phyloP scores from a whole-genome alignment of 2,113 vertebrate genomes.

The Terrapene triunguis region DNA sequence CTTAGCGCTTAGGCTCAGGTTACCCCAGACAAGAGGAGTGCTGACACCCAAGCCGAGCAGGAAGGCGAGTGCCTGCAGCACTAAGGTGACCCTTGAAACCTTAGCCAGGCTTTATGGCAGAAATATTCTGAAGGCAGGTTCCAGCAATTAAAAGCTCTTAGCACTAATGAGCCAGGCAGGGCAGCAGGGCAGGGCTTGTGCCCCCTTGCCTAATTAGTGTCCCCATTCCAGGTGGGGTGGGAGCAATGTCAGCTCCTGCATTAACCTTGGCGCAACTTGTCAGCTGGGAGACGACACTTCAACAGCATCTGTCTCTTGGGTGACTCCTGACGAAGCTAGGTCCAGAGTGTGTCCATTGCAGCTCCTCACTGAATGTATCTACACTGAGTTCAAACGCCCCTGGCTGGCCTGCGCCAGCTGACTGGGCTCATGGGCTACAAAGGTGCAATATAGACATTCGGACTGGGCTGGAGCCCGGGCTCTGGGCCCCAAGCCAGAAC shows the following conservation, averaged over 20 bases:
- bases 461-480: not conserved
- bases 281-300: not conserved
- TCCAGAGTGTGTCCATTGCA: not conserved
- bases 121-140: not conserved
- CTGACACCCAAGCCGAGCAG: not conserved
- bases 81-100: conserved; percentile 40
- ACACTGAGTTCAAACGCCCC: not conserved
- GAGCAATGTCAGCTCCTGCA: not conserved
- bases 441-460: not conserved
- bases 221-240: not conserved
- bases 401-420: not conserved
- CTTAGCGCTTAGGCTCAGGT: not conserved
- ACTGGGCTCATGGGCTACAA: not conserved
- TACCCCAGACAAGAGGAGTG: not conserved
- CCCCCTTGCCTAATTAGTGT: not conserved
- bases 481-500: not conserved
- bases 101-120: not conserved
- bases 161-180: not conserved
- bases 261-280: not conserved
- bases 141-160: not conserved
- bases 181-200: not conserved
- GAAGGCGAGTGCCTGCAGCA: not conserved
- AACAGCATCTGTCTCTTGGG: not conserved
- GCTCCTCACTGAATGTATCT: too few relatives aligned
- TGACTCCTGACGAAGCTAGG: not conserved